Evolutionary conservation across 2,797 vertebrate genomes (phyloP).

Genomic region (Tamandua tetradactyla): DNA sequence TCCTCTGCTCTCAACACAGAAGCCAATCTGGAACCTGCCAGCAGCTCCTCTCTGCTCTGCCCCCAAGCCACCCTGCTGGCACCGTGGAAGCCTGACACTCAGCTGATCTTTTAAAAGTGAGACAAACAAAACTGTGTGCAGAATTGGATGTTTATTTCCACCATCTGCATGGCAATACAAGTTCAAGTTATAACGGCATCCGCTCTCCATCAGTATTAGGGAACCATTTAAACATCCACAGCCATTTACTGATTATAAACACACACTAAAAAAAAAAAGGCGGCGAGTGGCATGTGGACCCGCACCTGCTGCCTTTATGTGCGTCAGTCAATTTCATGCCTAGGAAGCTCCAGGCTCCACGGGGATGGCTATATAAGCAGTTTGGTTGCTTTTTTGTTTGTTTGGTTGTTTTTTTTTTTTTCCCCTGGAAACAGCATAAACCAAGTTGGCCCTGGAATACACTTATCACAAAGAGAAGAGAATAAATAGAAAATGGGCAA

Average conservation of each 20-base stretch:
- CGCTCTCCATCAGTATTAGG: conserved; percentile 76
- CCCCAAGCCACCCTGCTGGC: neutral
- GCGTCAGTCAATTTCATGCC: conserved; percentile 72
- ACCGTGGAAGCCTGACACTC: neutral
- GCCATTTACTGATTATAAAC: conserved; percentile 77
- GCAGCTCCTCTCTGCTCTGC: neutral
- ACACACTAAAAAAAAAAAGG: conserved; percentile 58
- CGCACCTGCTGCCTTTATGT: conserved; percentile 78
- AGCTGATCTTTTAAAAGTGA: conserved; percentile 68
- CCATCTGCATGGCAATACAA: conserved; percentile 77
- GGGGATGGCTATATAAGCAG: conserved; percentile 59
- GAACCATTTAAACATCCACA: conserved; percentile 68
- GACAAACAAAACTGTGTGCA: conserved; percentile 53
- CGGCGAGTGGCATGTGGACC: conserved; percentile 57
- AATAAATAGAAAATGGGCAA: conserved; percentile 66
- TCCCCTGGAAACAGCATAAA: conserved; percentile 32
- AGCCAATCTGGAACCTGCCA: neutral
- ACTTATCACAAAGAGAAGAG: conserved; percentile 46
- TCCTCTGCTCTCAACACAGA: neutral
- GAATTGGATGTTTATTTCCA: conserved; percentile 76
- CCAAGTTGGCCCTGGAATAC: conserved; percentile 64
- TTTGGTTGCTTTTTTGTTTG: neutral
- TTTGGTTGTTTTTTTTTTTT: neutral
- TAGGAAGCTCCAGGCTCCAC: conserved; percentile 60
- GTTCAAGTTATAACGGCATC: conserved; percentile 72